Evolutionary conservation across 2,113 vertebrate genomes (phyloP).

Genomic region (Typhlomys cinereus): DNA sequence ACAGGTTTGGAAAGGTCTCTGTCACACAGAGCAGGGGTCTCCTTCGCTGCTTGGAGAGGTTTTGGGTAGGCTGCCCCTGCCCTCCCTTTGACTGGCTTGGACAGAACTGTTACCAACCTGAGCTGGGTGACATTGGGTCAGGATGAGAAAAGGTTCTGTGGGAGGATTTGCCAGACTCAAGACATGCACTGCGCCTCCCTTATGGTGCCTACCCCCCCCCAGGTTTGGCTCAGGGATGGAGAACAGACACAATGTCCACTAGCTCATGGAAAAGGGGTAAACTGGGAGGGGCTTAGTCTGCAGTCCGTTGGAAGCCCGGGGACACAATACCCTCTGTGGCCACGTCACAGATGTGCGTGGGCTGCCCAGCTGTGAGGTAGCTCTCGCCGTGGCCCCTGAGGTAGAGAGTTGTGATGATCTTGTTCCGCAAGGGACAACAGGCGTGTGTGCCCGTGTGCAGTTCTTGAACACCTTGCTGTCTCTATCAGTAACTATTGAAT

Average conservation of each 20-base stretch:
- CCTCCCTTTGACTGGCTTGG: constrained; percentile 46
- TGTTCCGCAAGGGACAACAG: neutral
- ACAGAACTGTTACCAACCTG: neutral
- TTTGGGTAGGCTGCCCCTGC: constrained; percentile 46
- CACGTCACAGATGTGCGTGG: neutral
- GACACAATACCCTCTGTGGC: neutral
- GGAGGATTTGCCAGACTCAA: neutral
- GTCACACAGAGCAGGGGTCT: constrained; percentile 46
- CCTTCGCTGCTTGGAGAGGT: constrained; percentile 45
- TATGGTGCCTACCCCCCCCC: neutral
- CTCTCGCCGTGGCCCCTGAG: neutral
- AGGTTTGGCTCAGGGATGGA: neutral
- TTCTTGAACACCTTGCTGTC: neutral
- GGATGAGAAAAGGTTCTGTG: neutral
- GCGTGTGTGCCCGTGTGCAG: neutral
- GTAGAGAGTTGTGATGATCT: neutral
- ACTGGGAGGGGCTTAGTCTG: neutral
- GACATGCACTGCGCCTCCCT: neutral
- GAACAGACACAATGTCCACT: too few relatives aligned
- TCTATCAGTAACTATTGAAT: neutral
- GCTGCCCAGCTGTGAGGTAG: neutral
- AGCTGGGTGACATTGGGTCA: neutral
- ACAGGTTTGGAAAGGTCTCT: constrained; percentile 49
- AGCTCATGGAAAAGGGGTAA: neutral
- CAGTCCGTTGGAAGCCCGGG: neutral